Conservation (phyloP, 2,888 invertebrate genomes). For the Spodoptera exigua region DNA sequence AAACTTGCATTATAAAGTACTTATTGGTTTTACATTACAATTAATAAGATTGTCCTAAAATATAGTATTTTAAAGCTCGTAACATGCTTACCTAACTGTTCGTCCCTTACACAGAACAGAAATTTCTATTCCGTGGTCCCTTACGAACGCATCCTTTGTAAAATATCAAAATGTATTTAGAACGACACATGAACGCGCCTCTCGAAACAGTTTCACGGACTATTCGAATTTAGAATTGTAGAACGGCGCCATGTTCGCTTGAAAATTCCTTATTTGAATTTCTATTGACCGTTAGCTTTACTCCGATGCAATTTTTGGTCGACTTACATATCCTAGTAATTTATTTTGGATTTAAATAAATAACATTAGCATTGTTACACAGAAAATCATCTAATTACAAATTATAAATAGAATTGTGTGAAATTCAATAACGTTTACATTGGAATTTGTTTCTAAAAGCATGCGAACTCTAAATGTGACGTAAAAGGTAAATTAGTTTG, state of each 20-base stretch:
- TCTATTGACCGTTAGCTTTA: slow-evolving; percentile 73
- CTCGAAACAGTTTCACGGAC: slow-evolving; percentile 71
- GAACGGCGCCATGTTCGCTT: slow-evolving; percentile 70
- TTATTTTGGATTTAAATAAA: slow-evolving; percentile 20
- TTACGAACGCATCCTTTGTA: slow-evolving; percentile 46
- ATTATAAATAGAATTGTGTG: slow-evolving; percentile 7
- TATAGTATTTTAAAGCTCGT: too few relatives aligned
- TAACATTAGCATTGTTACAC: not conserved
- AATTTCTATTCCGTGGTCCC: too few relatives aligned
- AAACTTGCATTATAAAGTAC: too few relatives aligned
- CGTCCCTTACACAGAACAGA: too few relatives aligned
- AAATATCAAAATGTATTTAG: slow-evolving; percentile 64
- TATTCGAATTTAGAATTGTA: slow-evolving; percentile 70
- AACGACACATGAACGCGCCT: slow-evolving; percentile 51
- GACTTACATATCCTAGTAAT: slow-evolving; percentile 47
- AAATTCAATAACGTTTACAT: not conserved
- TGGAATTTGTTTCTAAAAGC: too few relatives aligned
- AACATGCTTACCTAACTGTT: too few relatives aligned
- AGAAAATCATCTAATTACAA: not conserved
- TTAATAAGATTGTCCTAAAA: too few relatives aligned
- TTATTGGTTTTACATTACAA: too few relatives aligned
- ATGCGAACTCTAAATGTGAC: too few relatives aligned
- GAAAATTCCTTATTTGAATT: slow-evolving; percentile 73
- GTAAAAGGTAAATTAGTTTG: not conserved
- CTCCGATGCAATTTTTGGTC: slow-evolving; percentile 49